Evolutionary conservation across 2,888 invertebrate species (phyloP).

Genomic region (Cecidostiba fungosa): DNA sequence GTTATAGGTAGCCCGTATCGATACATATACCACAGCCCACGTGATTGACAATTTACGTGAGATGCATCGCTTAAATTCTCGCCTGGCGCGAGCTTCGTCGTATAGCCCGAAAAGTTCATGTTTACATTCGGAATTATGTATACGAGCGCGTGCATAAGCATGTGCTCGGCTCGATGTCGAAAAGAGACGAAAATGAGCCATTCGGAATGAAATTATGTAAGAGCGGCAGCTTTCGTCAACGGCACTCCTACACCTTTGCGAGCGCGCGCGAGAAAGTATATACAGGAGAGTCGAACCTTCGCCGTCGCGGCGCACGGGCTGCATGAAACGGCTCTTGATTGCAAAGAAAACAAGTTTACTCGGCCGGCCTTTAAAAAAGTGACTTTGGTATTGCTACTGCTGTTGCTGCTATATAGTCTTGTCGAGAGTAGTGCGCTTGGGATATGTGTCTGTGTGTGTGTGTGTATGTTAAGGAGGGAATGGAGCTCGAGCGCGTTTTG

Average conservation of each 20-base stretch:
- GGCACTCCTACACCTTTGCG: slow-evolving; percentile 61
- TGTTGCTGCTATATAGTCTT: not conserved
- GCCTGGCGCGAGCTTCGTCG: not conserved
- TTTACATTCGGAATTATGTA: slow-evolving; percentile 41
- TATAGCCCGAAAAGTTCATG: slow-evolving; percentile 31
- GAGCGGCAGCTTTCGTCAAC: slow-evolving; percentile 59
- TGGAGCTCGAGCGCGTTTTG: slow-evolving; percentile 36
- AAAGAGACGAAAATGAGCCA: slow-evolving; percentile 50
- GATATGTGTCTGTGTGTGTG: not conserved
- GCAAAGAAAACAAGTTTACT: slow-evolving; percentile 58
- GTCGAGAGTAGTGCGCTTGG: not conserved
- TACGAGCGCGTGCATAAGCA: not conserved
- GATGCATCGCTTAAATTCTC: slow-evolving; percentile 16
- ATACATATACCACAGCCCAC: not conserved
- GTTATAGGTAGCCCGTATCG: not conserved
- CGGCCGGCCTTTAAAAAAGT: slow-evolving; percentile 40
- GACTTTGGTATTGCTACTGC: slow-evolving; percentile 31
- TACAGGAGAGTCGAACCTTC: slow-evolving; percentile 27
- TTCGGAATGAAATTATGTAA: slow-evolving; percentile 43
- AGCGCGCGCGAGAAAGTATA: slow-evolving; percentile 58
- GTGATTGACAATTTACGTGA: slow-evolving; percentile 32
- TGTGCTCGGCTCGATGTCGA: slow-evolving; percentile 24
- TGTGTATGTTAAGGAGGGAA: not conserved
- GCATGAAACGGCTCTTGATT: slow-evolving; percentile 48
- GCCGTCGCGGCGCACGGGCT: slow-evolving; percentile 22